Evolutionary conservation across 2,797 vertebrate species (phyloP), one percentile per base, ranked within the genome.

Genomic region (Diceros bicornis): DNA sequence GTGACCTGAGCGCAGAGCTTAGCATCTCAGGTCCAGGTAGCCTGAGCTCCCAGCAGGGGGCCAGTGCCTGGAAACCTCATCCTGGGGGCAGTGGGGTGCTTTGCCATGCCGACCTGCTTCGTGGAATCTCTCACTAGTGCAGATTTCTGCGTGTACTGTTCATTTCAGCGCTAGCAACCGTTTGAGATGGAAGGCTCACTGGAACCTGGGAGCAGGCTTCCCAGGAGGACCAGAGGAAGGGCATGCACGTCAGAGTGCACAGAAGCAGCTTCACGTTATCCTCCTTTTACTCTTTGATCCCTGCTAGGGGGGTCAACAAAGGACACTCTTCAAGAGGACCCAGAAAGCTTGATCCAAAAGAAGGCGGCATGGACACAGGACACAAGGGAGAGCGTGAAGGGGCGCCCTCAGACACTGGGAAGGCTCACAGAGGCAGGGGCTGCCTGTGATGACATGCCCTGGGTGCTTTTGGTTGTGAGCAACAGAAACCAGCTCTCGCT

Each of bases 401-500:
- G 41, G 18, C 14, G 2, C 21, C 47, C 12, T 77, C 4, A 29
- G 75, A 20, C 72, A 55, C 66, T 50, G 29, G 27, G 47, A 72
- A 1, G 11, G 17, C 13, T 68, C 1, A 1, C 25, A 57, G 32
- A 82, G 64, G 18, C 29, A 78, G n/a, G 10, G 7, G 3, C 18
- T 81, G 14, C 32, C 32, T 23, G 1, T 59, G 11, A 23, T 61
- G 20, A 78, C 16, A 17, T 7, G 21, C 7, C 52, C 20, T 47
- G 27, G 23, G 29, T 71, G 32, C 14, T 71, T 75, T 62, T 4
- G 18, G 34, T 17, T 68, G 6, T 21, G 25, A 93, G 78, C 78
- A 69, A 81, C 20, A 77, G 62, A 96, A 96, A 94, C 9, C 27
- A 95, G 75, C 72, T 72, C 29, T 47, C 41, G 18, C 7, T n/a